Base-by-base conservation (phyloP, 2,113 vertebrate species). In the Apus apus region DNA sequence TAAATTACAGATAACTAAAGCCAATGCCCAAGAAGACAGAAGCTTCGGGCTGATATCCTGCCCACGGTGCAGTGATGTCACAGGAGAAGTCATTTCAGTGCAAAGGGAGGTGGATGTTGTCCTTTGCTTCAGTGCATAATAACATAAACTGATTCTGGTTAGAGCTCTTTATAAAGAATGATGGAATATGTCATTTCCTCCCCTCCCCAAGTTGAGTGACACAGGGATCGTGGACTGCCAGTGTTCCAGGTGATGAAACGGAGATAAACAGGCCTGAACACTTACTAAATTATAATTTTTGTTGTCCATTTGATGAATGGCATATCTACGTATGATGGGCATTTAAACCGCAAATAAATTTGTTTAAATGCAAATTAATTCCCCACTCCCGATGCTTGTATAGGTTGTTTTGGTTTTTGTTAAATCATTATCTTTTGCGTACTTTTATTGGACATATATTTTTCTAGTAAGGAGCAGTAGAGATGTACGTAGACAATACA, bases 191-290 rank as follows among this genome's bases (percentile, higher is more conserved):
- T 48, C 45, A 22, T 25, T 76, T 77, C 26, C 21, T 67, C 11
- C 8, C 7, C 26, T 93, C 27, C 32, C 34, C 26, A 60, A 2
- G 5, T 1, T 30, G 21, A 45, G 34, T 60, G 85, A 38, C 27
- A 9, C 0, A 0, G 51, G 22, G 14, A 5, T 36, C 0, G 1
- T n/a, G n/a, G 48, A 5, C 30, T 73, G 30, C 14, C 30, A 15
- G 2, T 32, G 56, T 74, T 84, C 32, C 51, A 43, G 20, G 60
- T 51, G 51, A 54, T 66, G 19, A 66, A 53, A 34, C 19, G 20
- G 51, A 66, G 51, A 64, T 78, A 76, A 90, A 78, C 21, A 71
- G 8, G 6, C 5, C n/a, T 67, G 45, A 87, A 61, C 9, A 26
- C 27, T 23, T 67, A 36, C 8, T 70, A 8, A 77, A 60, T 81